Conservation (phyloP, 2,888 invertebrate genomes). For the Tuberolachnus salignus region DNA sequence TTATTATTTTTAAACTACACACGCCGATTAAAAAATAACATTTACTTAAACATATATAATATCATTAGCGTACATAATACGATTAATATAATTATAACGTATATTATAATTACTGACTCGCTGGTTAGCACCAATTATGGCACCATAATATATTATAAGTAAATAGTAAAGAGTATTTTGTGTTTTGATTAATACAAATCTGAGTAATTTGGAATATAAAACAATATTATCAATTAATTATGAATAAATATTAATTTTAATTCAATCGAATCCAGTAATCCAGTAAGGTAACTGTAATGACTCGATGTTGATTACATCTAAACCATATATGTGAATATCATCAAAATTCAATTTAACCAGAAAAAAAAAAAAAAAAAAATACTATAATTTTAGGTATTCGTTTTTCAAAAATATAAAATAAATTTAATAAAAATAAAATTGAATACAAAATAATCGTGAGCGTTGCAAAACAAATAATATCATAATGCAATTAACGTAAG, state of each 20-base stretch:
- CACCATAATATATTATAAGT: neutral
- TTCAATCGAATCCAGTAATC: no score
- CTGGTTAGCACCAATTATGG: neutral
- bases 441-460: no score
- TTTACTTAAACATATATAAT: neutral
- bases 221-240: neutral
- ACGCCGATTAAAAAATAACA: neutral
- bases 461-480: neutral
- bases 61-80: neutral
- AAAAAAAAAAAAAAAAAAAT: no score
- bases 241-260: constrained; percentile 4
- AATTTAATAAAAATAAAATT: no score
- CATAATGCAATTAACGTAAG: neutral
- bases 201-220: neutral
- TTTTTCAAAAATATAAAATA: no score
- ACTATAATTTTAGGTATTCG: no score
- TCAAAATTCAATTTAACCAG: no score
- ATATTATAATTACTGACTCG: neutral
- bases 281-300: no score
- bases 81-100: neutral
- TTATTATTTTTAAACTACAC: constrained; percentile 2
- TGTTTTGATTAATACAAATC: neutral
- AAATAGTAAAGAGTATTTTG: neutral
- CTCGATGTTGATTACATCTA: no score
- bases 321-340: no score